phyloP scores from a whole-genome alignment of 1,140 invertebrate genomes.

The Leptinotarsa texana region DNA sequence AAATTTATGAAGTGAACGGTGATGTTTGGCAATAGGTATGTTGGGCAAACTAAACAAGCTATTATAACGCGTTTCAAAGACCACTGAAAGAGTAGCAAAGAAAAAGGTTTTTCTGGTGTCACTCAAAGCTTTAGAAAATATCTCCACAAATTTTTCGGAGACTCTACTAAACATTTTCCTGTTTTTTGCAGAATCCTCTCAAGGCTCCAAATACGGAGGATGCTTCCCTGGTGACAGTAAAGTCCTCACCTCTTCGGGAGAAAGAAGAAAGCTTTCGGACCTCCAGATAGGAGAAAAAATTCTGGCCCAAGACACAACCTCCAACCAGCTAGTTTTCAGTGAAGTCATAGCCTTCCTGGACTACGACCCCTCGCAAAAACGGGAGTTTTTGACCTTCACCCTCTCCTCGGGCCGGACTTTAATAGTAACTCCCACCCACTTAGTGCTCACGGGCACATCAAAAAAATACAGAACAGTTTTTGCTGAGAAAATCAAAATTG shows the following conservation, averaged over 20 bases:
- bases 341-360: slow-evolving; percentile 91
- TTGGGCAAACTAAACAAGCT: too few species aligned
- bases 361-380: slow-evolving; percentile 66
- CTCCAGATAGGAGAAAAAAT: slow-evolving; percentile 80
- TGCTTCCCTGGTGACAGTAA: slow-evolving; percentile 75
- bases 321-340: slow-evolving; percentile 75
- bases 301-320: slow-evolving; percentile 68
- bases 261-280: slow-evolving; percentile 66
- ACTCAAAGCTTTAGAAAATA: neutral
- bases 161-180: neutral
- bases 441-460: slow-evolving; percentile 63
- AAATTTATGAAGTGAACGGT: too few species aligned
- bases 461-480: slow-evolving; percentile 59
- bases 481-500: slow-evolving; percentile 62
- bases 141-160: neutral
- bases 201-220: slow-evolving; percentile 76
- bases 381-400: slow-evolving; percentile 72
- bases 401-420: slow-evolving; percentile 72
- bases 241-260: slow-evolving; percentile 63
- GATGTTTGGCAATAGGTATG: too few species aligned
- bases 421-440: slow-evolving; percentile 83
- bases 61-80: too few species aligned
- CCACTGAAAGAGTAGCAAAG: too few species aligned
- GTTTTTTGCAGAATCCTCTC: slow-evolving; percentile 84
- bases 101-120: neutral